Percentiles rank a stretch among this genome's conserved stretches.
These are phyloP conservation scores for Brachionus sp. DNA, from an alignment of 1,140 invertebrate genomes.

Conservation along the genomic window DNA sequence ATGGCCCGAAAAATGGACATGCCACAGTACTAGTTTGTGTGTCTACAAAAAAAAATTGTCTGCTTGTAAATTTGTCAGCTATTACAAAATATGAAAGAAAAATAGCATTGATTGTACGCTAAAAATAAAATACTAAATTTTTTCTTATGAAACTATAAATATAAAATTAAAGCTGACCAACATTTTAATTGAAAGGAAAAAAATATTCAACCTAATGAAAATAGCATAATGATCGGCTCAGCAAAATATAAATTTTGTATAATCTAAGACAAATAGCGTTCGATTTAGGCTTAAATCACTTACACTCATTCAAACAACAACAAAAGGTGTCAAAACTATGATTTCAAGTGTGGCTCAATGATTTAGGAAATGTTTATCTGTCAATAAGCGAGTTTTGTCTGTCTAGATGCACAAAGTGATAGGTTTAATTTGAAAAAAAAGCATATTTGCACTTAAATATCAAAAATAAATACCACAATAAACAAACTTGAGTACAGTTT, in stretches of 20 bases:
- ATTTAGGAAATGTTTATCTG: not conserved
- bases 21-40: not conserved
- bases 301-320: not conserved
- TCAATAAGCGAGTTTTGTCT: not conserved
- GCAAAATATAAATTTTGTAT: not conserved
- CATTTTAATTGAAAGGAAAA: not conserved
- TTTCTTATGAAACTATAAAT: too few species aligned
- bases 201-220: not conserved
- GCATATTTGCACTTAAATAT: not conserved
- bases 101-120: too few species aligned
- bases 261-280: not conserved
- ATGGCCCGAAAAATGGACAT: not conserved
- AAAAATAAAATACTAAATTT: too few species aligned
- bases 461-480: constrained; percentile 4
- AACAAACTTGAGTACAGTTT: not conserved
- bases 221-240: not conserved
- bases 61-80: not conserved
- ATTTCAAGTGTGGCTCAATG: not conserved
- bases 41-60: not conserved
- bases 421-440: not conserved
- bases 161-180: too few species aligned
- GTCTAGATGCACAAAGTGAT: not conserved
- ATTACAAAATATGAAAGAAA: too few species aligned
- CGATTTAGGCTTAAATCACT: not conserved
- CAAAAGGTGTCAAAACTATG: not conserved